Conservation (phyloP, 2,888 invertebrate genomes). For the Aphelenchoides bicaudatus region DNA sequence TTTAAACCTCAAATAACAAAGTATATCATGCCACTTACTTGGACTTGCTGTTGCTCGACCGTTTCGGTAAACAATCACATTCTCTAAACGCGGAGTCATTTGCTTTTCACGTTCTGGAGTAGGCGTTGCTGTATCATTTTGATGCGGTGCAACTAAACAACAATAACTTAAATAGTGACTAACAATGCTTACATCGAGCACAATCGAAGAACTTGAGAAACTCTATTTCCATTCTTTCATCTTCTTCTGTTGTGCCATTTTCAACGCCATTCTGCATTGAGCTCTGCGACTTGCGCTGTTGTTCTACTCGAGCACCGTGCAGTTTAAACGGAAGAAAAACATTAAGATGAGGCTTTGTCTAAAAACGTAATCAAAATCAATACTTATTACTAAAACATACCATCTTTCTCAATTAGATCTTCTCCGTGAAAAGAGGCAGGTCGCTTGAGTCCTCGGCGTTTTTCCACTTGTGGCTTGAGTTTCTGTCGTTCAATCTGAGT, state of each 20-base stretch:
- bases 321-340: constrained; percentile 57
- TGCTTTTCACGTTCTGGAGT: constrained; percentile 11
- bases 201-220: constrained; percentile 51
- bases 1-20: neutral
- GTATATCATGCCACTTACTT: constrained; percentile 24
- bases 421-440: constrained; percentile 55
- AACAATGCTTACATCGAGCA: constrained; percentile 36
- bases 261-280: constrained; percentile 28
- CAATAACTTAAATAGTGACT: neutral
- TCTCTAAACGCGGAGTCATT: constrained; percentile 13
- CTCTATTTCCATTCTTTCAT: constrained; percentile 50
- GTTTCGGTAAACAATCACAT: constrained; percentile 33
- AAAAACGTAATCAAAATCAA: constrained; percentile 1
- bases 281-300: constrained; percentile 30
- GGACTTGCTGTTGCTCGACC: constrained; percentile 34
- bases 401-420: constrained; percentile 29
- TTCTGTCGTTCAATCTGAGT: constrained; percentile 40
- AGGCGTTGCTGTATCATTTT: neutral
- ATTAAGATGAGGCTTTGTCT: constrained; percentile 43
- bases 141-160: neutral
- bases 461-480: constrained; percentile 2
- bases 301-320: constrained; percentile 46
- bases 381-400: neutral
- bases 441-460: constrained; percentile 22
- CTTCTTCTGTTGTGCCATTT: constrained; percentile 28